Base-by-base conservation (phyloP, 2,113 vertebrate species). In the Lipophrys pholis region DNA sequence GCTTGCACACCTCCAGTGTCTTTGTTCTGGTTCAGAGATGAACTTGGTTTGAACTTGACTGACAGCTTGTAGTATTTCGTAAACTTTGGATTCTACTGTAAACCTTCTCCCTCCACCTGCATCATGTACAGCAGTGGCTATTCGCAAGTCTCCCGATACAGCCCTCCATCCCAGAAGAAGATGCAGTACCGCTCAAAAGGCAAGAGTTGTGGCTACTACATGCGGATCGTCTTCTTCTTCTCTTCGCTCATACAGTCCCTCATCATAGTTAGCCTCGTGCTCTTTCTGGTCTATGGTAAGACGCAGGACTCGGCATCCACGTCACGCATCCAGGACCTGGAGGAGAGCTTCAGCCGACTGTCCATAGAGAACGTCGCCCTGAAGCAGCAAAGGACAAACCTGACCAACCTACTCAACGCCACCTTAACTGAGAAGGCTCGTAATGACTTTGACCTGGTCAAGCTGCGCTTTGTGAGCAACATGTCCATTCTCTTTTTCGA, bases 281-380 rank as follows among this genome's bases (percentile, higher is more conserved):
- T 99, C 6, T 99, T 99, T 87, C 95, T 99, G 92, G 79, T 97
- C 59, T 99, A 98, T 0, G 97, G 97, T 0, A 95, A 96, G 9
- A 89, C 89, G 0, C 92, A 95, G 48, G 92, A 85, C 6, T 87
- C 92, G 0, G 93, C 93, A 0, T 94, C 94, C 59, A 78, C 70
- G 0, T 49, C 67, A 0, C 92, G 94, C 53, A 88, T 96, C 5
- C 78, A 89, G 68, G 91, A 87, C 79, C 80, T 95, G 50, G 93
- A 97, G 81, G 75, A 84, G 48, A 92, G 89, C 15, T 85, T 94
- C 0, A 91, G 91, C 17, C 73, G 56, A 0, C 91, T 95, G 0
- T 94, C 88, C 6, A 5, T 38, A 10, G 89, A 94, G 12, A 86
- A 90, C 0, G 1, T 82, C 0, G 6, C 12, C 12, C 91, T 97